These are phyloP conservation scores for Xestobium rufovillosum DNA, from an alignment of 2,888 invertebrate genomes.

Conservation along the genomic window DNA sequence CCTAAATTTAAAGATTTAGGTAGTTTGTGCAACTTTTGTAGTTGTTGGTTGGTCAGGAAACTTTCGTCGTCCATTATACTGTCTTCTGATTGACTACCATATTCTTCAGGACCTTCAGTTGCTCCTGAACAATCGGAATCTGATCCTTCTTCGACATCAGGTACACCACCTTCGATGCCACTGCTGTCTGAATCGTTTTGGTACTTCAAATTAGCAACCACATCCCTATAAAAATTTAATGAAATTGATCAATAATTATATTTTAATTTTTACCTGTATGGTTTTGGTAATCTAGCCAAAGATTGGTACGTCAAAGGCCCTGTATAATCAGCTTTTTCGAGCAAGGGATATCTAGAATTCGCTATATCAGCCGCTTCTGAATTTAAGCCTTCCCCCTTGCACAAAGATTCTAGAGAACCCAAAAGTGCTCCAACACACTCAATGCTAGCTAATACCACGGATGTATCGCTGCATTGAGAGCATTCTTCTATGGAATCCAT, in stretches of 20 bases:
- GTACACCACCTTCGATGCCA: slow-evolving; percentile 43
- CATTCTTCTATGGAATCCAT: slow-evolving; percentile 93
- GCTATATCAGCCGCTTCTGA: slow-evolving; percentile 56
- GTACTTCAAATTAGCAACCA: slow-evolving; percentile 55
- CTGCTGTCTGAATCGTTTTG: slow-evolving; percentile 59
- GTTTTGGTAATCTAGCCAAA: slow-evolving; percentile 72
- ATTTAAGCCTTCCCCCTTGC: slow-evolving; percentile 63
- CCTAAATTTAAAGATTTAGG: slow-evolving; percentile 50
- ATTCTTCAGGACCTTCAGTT: slow-evolving; percentile 66
- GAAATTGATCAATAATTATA: slow-evolving; percentile 11
- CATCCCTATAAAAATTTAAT: slow-evolving; percentile 48
- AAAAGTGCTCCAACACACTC: slow-evolving; percentile 78
- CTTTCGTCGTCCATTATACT: slow-evolving; percentile 79
- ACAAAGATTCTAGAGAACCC: slow-evolving; percentile 74
- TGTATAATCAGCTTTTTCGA: slow-evolving; percentile 72
- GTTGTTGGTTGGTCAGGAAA: slow-evolving; percentile 42
- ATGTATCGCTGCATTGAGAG: slow-evolving; percentile 70
- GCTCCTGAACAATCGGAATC: slow-evolving; percentile 50
- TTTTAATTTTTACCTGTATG: slow-evolving; percentile 53
- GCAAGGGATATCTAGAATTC: slow-evolving; percentile 56
- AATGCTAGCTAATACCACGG: slow-evolving; percentile 70
- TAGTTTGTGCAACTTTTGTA: slow-evolving; percentile 48
- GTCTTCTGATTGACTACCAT: slow-evolving; percentile 50
- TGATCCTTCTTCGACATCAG: slow-evolving; percentile 39
- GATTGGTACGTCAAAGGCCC: slow-evolving; percentile 82